phyloP scores from a whole-genome alignment of 2,888 invertebrate species.

The Chesias legatella region DNA sequence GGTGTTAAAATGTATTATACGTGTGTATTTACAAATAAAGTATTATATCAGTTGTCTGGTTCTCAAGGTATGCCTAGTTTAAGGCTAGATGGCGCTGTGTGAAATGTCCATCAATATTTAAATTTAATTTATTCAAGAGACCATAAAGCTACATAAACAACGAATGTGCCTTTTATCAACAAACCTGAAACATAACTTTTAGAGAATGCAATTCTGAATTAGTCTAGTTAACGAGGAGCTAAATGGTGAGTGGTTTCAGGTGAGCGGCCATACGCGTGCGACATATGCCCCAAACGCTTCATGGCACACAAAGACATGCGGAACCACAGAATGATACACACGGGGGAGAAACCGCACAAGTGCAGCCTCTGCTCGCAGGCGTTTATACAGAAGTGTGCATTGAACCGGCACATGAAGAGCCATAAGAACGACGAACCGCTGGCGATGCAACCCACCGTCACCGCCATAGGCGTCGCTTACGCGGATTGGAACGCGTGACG shows the following conservation, averaged over 20 bases:
- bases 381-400: conserved; percentile 94
- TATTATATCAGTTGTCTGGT: too few species aligned
- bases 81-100: too few species aligned
- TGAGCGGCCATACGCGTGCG: conserved; percentile 90
- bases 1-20: too few species aligned
- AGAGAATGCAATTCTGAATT: too few species aligned
- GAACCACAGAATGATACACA: conserved; percentile 95
- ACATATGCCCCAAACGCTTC: conserved; percentile 93
- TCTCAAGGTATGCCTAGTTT: too few species aligned
- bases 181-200: too few species aligned
- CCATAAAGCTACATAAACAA: too few species aligned
- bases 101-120: too few species aligned
- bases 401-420: conserved; percentile 94
- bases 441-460: conserved; percentile 4
- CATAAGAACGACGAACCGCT: conserved; percentile 37
- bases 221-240: too few species aligned
- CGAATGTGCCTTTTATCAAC: too few species aligned
- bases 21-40: too few species aligned
- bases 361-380: conserved; percentile 93
- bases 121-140: too few species aligned
- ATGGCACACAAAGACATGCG: conserved; percentile 95
- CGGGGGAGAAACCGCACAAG: conserved; percentile 94
- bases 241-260: conserved; percentile 59
- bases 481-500: conserved; percentile 21
- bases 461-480: conserved; percentile 10